Percentiles rank a stretch among this genome's conserved stretches.
Conservation (phyloP, 2,113 vertebrate genomes). For the western clawed frog (Xenopus tropicalis) region UCB_Xtro_10.0 CM004446.2:95828001-95828500, state of each 20-base stretch:
- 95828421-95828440: constrained; percentile 92
- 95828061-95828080: constrained; percentile 27
- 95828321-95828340: constrained; percentile 74
- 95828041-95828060: constrained; percentile 18
- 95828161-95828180: constrained; percentile 39
- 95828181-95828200: constrained; percentile 77
- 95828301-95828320: constrained; percentile 86
- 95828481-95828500: constrained; percentile 72
- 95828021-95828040: too few species aligned
- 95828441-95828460: constrained; percentile 85
- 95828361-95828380: constrained; percentile 90
- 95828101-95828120: background rate
- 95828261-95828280: constrained; percentile 64
- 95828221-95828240: constrained; percentile 83
- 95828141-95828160: constrained; percentile 29
- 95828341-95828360: constrained; percentile 81
- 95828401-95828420: constrained; percentile 94
- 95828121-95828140: background rate
- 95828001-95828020: too few species aligned
- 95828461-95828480: constrained; percentile 83
- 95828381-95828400: constrained; percentile 85
- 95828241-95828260: constrained; percentile 82
- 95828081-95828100: too few species aligned
- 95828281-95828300: constrained; percentile 77
- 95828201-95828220: constrained; percentile 82